Evolutionary conservation across 1,140 invertebrate species (phyloP).

Genomic region (Pectinophora gossypiella): DNA sequence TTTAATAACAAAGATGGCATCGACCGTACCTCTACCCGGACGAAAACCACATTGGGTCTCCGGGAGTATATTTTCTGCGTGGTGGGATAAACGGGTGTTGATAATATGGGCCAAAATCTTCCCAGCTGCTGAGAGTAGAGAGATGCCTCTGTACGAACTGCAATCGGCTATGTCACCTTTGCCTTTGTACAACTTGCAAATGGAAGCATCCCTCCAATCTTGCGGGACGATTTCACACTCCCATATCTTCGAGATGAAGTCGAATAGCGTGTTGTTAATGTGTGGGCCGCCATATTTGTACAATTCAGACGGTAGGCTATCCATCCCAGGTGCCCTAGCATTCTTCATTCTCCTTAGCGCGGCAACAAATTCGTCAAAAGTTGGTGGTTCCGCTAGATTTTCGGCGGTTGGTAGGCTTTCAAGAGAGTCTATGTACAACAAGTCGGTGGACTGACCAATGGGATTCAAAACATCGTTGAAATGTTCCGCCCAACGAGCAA

Average conservation of each 20-base stretch:
- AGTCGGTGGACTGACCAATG: not conserved
- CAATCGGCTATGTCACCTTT: conserved; percentile 23
- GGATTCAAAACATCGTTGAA: conserved; percentile 21
- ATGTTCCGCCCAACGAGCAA: conserved; percentile 17
- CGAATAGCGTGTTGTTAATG: conserved; percentile 11
- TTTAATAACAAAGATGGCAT: conserved; percentile 25
- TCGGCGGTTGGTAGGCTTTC: conserved; percentile 5
- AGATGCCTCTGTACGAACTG: conserved; percentile 21
- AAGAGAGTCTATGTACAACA: conserved; percentile 8
- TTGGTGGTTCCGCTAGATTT: conserved; percentile 8
- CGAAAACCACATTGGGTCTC: conserved; percentile 25
- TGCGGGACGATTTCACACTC: conserved; percentile 15
- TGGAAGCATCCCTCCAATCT: conserved; percentile 15
- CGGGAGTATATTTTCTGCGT: conserved; percentile 17
- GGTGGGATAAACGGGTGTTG: conserved; percentile 7
- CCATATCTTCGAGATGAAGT: conserved; percentile 15
- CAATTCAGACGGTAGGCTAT: conserved; percentile 14
- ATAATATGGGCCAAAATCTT: conserved; percentile 20
- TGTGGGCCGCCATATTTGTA: conserved; percentile 16
- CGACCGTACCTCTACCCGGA: conserved; percentile 19
- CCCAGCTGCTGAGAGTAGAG: conserved; percentile 17
- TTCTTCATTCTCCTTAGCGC: conserved; percentile 15
- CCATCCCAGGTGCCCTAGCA: conserved; percentile 12
- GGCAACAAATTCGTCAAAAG: conserved; percentile 12
- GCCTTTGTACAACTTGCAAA: conserved; percentile 23